phyloP scores from a whole-genome alignment of 2,113 vertebrate species.

The Polypterus senegalus region DNA sequence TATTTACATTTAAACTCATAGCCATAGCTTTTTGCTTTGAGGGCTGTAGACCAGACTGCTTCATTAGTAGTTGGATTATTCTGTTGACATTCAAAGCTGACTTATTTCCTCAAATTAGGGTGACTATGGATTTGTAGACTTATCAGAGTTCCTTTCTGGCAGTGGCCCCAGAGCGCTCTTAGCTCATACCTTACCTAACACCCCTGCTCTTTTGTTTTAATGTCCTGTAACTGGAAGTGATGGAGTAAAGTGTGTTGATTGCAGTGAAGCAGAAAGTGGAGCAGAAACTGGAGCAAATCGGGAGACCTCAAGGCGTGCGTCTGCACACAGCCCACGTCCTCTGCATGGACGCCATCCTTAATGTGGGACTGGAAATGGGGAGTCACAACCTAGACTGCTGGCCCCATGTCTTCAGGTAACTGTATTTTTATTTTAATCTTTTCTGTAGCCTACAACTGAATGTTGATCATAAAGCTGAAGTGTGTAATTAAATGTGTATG shows the following conservation, averaged over 20 bases:
- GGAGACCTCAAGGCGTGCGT: conserved; percentile 62
- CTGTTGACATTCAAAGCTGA: too few species aligned
- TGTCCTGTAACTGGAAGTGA: too few species aligned
- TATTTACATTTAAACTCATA: too few species aligned
- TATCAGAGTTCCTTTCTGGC: too few species aligned
- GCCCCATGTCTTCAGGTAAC: conserved; percentile 76
- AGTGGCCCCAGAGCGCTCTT: background rate
- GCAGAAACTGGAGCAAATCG: conserved; percentile 78
- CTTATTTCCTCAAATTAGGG: too few species aligned
- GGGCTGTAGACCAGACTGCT: too few species aligned
- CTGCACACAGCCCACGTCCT: conserved; percentile 75
- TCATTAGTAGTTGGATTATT: too few species aligned
- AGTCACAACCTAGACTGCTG: conserved; percentile 83
- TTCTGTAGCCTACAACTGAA: too few species aligned
- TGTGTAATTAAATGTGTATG: too few species aligned
- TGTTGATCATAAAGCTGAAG: too few species aligned
- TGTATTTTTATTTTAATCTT: background rate
- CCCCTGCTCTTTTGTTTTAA: background rate
- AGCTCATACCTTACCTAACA: background rate
- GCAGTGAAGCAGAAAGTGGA: conserved; percentile 75
- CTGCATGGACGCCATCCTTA: conserved; percentile 85
- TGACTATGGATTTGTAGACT: too few species aligned
- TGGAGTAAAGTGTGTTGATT: background rate
- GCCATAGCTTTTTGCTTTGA: too few species aligned
- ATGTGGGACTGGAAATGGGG: conserved; percentile 79